Evolutionary conservation across 2,797 vertebrate species (phyloP), one percentile per base, ranked within the genome.

Genomic region (Sciurus vulgaris): DNA sequence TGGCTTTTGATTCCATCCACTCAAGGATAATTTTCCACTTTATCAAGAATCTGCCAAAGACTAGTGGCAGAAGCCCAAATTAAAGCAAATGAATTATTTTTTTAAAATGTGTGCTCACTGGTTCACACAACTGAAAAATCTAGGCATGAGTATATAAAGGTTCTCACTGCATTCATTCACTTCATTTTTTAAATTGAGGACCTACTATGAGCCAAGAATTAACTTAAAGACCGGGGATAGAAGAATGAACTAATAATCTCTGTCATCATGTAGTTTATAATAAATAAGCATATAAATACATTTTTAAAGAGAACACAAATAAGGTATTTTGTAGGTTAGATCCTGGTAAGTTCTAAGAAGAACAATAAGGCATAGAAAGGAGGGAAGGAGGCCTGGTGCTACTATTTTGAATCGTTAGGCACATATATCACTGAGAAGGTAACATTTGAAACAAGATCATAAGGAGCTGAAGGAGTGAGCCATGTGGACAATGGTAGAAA

Each of bases 151-250:
- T 61, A 70, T 30, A 28, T 44, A 18, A 73, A 89, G 2, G 11
- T 63, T 5, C 9, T 67, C 44, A 63, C 7, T 41, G 18, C 38
- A 72, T 41, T 72, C 49, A 86, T 86, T 89, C 38, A 73, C 28
- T 89, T 47, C 85, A 78, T 6, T 17, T 15, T 90, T 96, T 78
- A 82, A 88, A 56, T 30, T 90, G 44, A 81, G 74, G 26, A 9
- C 12, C 20, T 30, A 89, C 2, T 44, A 28, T 44, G n/a, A 83
- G 18, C 30, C 56, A 94, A 51, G 6, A 7, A 61, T 20, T n/a
- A 38, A 59, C 77, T 10, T 89, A 78, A 93, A 77, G 38, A 78
- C 6, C 41, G 1, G 10, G 20, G n/a, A 38, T 47, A 67, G 47
- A 89, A 44, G 82, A 83, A 9, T 83, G 14, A 67, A 59, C 11